Conservation (phyloP, 2,113 vertebrate species). For the Ptyas mucosa region DNA sequence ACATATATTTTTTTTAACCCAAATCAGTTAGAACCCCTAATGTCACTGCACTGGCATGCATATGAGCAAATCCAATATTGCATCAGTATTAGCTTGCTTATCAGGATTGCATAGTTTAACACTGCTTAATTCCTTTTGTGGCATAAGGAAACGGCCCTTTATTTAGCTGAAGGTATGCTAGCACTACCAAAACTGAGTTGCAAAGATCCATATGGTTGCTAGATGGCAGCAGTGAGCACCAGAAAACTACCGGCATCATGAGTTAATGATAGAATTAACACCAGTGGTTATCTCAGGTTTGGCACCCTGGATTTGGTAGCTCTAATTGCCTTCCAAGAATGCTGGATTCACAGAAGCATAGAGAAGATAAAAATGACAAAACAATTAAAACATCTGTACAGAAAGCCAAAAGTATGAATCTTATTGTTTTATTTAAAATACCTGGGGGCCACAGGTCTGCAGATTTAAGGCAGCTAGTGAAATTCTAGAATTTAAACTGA, state of each 20-base stretch:
- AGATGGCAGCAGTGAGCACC: background rate
- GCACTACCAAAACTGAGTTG: background rate
- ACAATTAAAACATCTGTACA: background rate
- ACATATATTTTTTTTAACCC: background rate
- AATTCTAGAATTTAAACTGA: background rate
- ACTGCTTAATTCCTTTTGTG: background rate
- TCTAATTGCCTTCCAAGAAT: background rate
- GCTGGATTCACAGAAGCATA: background rate
- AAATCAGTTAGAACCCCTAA: background rate
- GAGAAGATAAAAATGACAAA: background rate
- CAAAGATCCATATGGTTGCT: background rate
- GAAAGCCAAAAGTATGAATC: background rate
- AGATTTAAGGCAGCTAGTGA: background rate
- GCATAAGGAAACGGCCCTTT: background rate
- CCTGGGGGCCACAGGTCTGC: background rate
- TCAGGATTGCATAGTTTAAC: background rate
- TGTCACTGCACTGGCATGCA: background rate
- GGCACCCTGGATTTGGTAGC: background rate
- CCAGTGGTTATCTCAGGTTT: background rate
- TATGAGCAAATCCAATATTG: background rate
- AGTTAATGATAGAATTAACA: background rate
- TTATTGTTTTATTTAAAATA: background rate
- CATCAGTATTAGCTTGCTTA: background rate
- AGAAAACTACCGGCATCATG: background rate
- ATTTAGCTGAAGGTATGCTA: background rate